phyloP scores from a whole-genome alignment of 2,113 vertebrate genomes.

The Perca fluviatilis region DNA sequence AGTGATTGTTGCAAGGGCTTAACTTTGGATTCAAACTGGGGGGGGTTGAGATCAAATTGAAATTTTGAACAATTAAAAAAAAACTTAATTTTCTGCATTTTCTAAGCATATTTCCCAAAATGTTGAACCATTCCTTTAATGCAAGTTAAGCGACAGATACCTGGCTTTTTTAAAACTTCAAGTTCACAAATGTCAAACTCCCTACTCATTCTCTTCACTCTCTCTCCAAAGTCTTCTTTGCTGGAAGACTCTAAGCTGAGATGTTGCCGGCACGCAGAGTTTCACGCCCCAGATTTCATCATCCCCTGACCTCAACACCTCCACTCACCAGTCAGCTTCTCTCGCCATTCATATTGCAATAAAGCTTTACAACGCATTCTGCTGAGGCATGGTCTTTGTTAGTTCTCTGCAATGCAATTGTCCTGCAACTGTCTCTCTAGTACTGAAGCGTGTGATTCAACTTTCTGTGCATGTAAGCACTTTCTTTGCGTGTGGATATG shows the following conservation, averaged over 20 bases:
- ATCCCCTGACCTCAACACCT: conserved; percentile 46
- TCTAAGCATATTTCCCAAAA: background rate
- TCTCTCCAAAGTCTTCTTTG: conserved; percentile 23
- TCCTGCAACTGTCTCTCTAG: conserved; percentile 37
- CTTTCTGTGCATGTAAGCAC: conserved; percentile 32
- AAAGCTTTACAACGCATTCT: conserved; percentile 36
- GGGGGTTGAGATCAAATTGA: too few species aligned
- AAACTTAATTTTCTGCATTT: too few species aligned
- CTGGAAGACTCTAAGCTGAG: conserved; percentile 19
- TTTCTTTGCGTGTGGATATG: conserved; percentile 1
- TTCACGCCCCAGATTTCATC: conserved; percentile 22
- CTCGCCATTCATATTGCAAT: conserved; percentile 3
- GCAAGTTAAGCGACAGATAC: background rate
- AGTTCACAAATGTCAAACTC: conserved; percentile 1
- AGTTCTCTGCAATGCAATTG: conserved; percentile 53
- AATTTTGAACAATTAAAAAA: too few species aligned
- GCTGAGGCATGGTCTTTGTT: conserved; percentile 45
- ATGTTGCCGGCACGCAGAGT: conserved; percentile 17
- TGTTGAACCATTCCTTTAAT: background rate
- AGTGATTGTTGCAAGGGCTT: too few species aligned
- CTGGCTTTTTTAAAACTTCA: conserved; percentile 2
- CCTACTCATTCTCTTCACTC: background rate
- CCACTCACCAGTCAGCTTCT: conserved; percentile 27
- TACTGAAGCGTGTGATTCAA: conserved; percentile 26
- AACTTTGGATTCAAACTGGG: too few species aligned